These are phyloP conservation scores for Plecotus auritus DNA, from an alignment of 2,113 vertebrate genomes.

Conservation along the genomic window DNA sequence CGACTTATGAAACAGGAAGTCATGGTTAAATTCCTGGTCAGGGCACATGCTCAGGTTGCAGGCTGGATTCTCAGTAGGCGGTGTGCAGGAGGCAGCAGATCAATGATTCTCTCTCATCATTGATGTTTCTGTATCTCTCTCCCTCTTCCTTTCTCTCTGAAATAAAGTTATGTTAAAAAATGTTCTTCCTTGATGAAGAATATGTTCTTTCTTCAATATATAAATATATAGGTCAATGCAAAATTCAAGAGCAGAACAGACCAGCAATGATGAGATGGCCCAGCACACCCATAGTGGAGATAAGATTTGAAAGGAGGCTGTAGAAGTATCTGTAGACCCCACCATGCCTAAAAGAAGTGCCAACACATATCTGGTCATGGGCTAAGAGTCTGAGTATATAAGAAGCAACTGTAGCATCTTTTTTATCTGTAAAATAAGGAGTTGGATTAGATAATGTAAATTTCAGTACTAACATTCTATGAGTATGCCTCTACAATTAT, in stretches of 20 bases:
- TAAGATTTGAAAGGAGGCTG: neutral
- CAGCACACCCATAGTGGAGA: neutral
- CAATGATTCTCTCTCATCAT: too few species aligned
- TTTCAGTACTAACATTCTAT: neutral
- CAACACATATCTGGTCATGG: neutral
- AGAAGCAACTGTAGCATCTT: neutral
- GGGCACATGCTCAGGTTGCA: too few species aligned
- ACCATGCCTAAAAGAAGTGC: neutral
- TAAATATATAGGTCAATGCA: neutral
- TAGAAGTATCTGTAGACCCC: neutral
- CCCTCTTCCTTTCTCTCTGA: too few species aligned
- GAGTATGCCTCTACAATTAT: neutral
- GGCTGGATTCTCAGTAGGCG: too few species aligned
- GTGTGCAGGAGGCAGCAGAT: too few species aligned
- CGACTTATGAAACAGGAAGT: too few species aligned
- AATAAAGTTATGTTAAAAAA: neutral
- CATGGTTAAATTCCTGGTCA: too few species aligned
- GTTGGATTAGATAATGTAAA: neutral
- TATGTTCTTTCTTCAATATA: neutral
- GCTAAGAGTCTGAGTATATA: neutral
- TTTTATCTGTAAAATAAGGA: slow-evolving; percentile 14
- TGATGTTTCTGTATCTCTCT: too few species aligned
- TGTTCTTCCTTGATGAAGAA: neutral
- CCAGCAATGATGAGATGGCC: neutral
- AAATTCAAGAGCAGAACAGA: neutral